Conservation (phyloP, 2,113 vertebrate species). For the Sardina pilchardus region DNA sequence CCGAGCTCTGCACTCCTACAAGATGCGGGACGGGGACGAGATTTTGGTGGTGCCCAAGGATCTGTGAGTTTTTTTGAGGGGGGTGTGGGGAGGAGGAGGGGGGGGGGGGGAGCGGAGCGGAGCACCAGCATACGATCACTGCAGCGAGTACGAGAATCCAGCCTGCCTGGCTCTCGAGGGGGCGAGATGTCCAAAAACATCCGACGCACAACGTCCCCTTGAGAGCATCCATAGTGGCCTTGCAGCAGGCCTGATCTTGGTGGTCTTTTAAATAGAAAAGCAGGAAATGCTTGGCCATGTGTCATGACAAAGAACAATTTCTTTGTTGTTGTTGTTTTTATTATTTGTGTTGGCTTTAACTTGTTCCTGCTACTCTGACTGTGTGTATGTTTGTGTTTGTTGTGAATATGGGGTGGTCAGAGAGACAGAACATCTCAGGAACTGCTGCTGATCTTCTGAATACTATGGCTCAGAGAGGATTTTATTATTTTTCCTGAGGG, state of each 20-base stretch:
- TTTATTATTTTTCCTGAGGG: not conserved
- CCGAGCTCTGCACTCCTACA: conserved; percentile 88
- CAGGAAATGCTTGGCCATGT: not conserved
- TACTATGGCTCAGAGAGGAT: not conserved
- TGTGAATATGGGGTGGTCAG: not conserved
- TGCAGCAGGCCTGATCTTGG: not conserved
- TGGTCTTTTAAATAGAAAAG: not conserved
- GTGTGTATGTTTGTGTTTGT: not conserved
- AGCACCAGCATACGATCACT: not conserved
- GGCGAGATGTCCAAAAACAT: not conserved
- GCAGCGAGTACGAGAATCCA: not conserved
- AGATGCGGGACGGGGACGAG: conserved; percentile 92
- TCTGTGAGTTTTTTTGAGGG: conserved; percentile 66
- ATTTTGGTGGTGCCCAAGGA: conserved; percentile 87
- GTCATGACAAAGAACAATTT: conserved; percentile 2
- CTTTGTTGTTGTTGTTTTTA: not conserved
- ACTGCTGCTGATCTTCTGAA: not conserved
- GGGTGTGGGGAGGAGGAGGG: not conserved
- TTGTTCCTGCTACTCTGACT: not conserved
- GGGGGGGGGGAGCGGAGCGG: not conserved
- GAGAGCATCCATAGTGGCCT: not conserved
- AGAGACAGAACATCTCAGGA: not conserved
- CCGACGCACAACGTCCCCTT: not conserved
- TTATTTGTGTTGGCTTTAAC: not conserved
- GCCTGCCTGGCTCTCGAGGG: not conserved